Conservation (phyloP, 2,797 vertebrate genomes). For the Chelon labrosus region DNA sequence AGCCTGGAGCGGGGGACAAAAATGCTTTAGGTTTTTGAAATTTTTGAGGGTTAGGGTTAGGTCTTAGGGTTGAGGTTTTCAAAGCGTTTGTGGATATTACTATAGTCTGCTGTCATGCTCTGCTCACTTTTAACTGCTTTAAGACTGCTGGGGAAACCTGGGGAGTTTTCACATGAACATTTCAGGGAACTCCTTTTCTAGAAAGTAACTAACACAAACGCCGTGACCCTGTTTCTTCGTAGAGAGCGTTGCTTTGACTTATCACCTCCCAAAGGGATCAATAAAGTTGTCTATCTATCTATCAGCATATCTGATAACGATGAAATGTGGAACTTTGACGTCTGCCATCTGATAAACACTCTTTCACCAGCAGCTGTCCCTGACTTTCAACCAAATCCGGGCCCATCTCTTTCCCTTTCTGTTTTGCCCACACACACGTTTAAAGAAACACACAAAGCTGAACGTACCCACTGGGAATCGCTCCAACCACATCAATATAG, state of each 20-base stretch:
- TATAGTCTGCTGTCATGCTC: slow-evolving; percentile 5
- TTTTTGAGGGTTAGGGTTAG: too few relatives aligned
- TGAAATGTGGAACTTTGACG: neutral
- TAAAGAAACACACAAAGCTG: neutral
- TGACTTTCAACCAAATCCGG: neutral
- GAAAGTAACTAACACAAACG: slow-evolving; percentile 13
- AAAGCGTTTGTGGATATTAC: neutral
- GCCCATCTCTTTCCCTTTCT: neutral
- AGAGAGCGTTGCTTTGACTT: neutral
- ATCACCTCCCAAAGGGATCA: too few relatives aligned
- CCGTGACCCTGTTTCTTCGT: slow-evolving; percentile 4
- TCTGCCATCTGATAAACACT: slow-evolving; percentile 16
- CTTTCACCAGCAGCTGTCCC: neutral
- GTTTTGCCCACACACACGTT: neutral
- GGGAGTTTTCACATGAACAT: slow-evolving; percentile 4
- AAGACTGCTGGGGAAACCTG: neutral
- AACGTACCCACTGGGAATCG: slow-evolving; percentile 92
- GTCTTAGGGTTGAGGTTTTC: too few relatives aligned
- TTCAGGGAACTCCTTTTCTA: neutral
- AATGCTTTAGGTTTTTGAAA: neutral
- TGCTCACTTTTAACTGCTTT: slow-evolving; percentile 1
- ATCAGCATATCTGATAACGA: slow-evolving; percentile 10
- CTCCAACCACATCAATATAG: slow-evolving; percentile 87
- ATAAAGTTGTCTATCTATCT: too few relatives aligned
- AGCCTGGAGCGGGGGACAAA: slow-evolving; percentile 77